A percentile compares a stretch with the other conserved stretches of the same genome.
Conservation (phyloP, 1,140 invertebrate species). For the Pachypeltis micranthus region DNA sequence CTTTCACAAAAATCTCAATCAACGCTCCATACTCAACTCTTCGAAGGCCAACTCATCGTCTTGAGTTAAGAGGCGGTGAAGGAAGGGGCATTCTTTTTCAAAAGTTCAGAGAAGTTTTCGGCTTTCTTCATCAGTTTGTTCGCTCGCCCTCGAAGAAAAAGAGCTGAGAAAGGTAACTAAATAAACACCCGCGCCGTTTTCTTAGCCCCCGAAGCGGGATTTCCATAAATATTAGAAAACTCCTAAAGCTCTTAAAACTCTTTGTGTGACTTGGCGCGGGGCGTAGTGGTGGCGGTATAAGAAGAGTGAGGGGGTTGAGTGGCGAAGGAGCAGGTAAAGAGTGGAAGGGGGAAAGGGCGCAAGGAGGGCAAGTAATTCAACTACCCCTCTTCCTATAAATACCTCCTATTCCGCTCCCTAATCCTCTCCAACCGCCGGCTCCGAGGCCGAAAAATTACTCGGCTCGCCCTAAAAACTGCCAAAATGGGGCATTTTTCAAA, state of each 20-base stretch:
- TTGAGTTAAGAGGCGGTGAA: too few species aligned
- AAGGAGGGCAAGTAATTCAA: conserved; percentile 3
- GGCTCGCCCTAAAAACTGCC: too few species aligned
- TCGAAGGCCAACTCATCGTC: too few species aligned
- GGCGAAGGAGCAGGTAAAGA: background rate
- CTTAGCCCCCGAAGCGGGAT: background rate
- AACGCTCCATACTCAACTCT: too few species aligned
- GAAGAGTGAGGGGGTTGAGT: too few species aligned
- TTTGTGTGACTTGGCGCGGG: conserved; percentile 3
- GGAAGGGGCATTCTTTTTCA: too few species aligned
- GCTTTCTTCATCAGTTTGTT: too few species aligned
- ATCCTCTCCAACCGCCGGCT: conserved; percentile 1
- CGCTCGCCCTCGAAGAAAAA: too few species aligned
- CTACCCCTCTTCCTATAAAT: background rate
- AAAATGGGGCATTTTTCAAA: too few species aligned
- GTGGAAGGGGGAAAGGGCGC: background rate
- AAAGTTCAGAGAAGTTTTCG: too few species aligned
- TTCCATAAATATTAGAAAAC: conserved; percentile 10
- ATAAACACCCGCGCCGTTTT: background rate
- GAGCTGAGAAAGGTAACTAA: background rate
- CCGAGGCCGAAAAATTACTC: conserved; percentile 1
- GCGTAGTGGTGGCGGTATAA: too few species aligned
- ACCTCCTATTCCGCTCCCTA: background rate
- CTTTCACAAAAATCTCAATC: too few species aligned
- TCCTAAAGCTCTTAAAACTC: conserved; percentile 9